phyloP scores from a whole-genome alignment of 64 coral and sea anemone species.

The Stichodactyla mertensii region DNA sequence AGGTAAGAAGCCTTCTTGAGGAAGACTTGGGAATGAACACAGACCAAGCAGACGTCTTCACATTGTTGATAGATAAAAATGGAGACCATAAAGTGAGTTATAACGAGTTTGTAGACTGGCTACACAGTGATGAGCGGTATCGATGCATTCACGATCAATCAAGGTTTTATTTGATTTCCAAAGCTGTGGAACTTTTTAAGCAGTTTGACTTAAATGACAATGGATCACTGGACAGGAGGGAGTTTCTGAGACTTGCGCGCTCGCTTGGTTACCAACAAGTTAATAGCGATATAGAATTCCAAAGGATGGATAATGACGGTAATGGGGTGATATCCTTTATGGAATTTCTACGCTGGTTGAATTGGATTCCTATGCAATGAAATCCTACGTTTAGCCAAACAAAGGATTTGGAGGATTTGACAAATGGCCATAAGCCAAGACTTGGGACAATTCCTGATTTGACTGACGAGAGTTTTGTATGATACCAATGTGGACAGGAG shows the following conservation, averaged over 20 bases:
- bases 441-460: no score
- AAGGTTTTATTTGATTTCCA: conserved; percentile 28
- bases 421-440: no score
- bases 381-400: not conserved
- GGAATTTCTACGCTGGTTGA: conserved; percentile 46
- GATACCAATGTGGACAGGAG: no score
- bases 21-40: conserved; percentile 34
- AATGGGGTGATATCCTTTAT: conserved; percentile 51
- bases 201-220: conserved; percentile 29
- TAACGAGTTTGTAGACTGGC: conserved; percentile 36
- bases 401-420: no score
- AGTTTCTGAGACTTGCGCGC: conserved; percentile 21
- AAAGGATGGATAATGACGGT: conserved; percentile 34
- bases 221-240: conserved; percentile 19
- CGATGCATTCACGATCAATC: not conserved
- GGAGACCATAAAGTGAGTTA: conserved; percentile 45
- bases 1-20: conserved; percentile 32
- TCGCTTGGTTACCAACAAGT: conserved; percentile 36
- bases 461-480: no score
- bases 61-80: conserved; percentile 38
- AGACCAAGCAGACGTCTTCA: conserved; percentile 32
- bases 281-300: conserved; percentile 23
- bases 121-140: conserved; percentile 45
- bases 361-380: conserved; percentile 30
- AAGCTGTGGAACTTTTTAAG: conserved; percentile 57